Conservation (phyloP, 2,113 vertebrate genomes). For the Lampris megalopsis region DNA sequence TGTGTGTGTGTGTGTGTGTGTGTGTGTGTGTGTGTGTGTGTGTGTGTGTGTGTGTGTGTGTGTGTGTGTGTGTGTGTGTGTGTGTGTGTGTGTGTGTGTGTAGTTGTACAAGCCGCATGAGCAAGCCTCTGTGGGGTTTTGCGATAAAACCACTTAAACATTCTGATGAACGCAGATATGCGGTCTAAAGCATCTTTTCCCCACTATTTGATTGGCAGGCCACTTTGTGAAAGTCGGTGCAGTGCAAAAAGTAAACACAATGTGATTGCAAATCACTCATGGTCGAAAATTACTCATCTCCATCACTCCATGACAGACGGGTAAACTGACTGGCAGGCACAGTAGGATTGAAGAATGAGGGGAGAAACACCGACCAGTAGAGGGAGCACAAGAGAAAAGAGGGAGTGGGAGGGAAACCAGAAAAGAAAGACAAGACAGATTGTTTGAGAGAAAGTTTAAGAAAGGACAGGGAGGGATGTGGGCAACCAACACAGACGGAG, state of each 20-base stretch:
- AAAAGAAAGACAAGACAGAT: conserved; percentile 7
- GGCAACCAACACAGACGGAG: background rate
- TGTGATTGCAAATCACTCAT: conserved; percentile 2
- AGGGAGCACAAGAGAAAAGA: conserved; percentile 7
- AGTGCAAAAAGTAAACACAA: conserved; percentile 18
- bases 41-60: no score
- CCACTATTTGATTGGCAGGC: conserved; percentile 16
- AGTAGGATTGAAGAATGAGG: conserved; percentile 12
- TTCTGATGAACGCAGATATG: background rate
- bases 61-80: background rate
- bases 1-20: background rate
- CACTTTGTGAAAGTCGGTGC: conserved; percentile 7
- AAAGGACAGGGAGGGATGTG: background rate
- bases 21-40: no score
- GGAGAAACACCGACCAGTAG: background rate
- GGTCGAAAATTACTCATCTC: conserved; percentile 4
- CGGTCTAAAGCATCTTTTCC: background rate
- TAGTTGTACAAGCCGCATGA: background rate
- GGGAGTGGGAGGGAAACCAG: conserved; percentile 11
- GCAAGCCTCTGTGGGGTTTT: background rate
- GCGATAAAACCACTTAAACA: background rate
- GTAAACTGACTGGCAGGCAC: conserved; percentile 24
- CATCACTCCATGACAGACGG: conserved; percentile 8
- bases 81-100: no score
- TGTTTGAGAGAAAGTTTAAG: conserved; percentile 5